Conservation (phyloP, 2,888 invertebrate genomes). For the Julus scanicus region DNA sequence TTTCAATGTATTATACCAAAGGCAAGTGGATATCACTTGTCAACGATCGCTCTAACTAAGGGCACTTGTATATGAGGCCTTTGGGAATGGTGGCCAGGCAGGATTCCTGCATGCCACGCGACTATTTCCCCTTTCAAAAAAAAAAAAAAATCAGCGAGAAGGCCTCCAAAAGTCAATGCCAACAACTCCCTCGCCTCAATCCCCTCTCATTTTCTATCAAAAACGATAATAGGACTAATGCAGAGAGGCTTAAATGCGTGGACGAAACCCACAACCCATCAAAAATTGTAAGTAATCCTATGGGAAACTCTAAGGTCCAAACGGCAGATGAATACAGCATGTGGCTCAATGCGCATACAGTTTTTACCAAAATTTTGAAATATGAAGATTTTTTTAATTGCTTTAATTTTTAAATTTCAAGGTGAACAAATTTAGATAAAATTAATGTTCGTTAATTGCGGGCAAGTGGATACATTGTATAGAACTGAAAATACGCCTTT, state of each 20-base stretch:
- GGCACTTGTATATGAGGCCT: constrained; percentile 27
- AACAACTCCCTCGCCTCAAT: constrained; percentile 28
- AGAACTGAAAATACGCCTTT: no score
- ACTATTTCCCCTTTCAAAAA: constrained; percentile 30
- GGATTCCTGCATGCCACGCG: constrained; percentile 8
- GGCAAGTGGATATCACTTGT: constrained; percentile 38
- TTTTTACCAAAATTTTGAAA: no score
- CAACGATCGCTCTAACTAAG: constrained; percentile 22
- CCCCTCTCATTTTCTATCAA: constrained; percentile 39
- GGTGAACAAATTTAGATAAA: no score
- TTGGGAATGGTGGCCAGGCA: constrained; percentile 38
- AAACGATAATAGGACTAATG: constrained; percentile 24
- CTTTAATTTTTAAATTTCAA: no score
- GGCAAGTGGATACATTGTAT: no score
- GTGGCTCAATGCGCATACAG: neutral
- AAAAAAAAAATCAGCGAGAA: neutral
- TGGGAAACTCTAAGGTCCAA: neutral
- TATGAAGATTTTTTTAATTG: no score
- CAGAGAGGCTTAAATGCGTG: neutral
- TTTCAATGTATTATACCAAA: neutral
- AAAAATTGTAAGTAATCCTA: constrained; percentile 34
- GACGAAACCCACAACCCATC: constrained; percentile 13
- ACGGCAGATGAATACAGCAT: neutral
- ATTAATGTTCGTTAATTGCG: no score
- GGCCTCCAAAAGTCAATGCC: constrained; percentile 36